Evolutionary conservation across 2,797 vertebrate genomes (phyloP), one percentile per base, ranked within the genome.

Genomic region (Myotis pilosus): DNA sequence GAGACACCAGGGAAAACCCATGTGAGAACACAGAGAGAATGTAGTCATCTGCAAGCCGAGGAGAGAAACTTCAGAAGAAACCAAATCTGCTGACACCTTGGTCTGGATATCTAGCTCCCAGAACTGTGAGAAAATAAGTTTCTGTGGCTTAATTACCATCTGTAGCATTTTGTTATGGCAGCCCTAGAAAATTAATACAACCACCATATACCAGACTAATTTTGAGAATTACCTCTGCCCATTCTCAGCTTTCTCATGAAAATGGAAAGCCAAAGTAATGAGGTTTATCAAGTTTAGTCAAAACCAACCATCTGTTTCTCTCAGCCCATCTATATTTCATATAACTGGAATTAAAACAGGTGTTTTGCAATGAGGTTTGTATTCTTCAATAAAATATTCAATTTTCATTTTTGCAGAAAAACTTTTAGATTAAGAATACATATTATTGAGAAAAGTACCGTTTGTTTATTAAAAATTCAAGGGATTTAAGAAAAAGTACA

Each of bases 391-490:
- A 41, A 81, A 91, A 86, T 41, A 64, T 11, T 64, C 19, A 74
- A 55, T 71, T 66, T 66, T 33, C n/a, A 66, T 80, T 84, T 78
- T 78, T 36, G 25, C 33, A 94, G 55, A 85, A 76, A 66, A 79
- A 9, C 4, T 36, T 33, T 64, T 96, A 82, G 28, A 5, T 92
- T 88, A 81, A 28, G 92, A 72, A 57, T 51, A 71, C 5, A 76
- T n/a, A 75, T 36, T 75, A 15, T 17, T 7, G 76, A n/a, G 20
- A 55, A 28, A 2, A 84, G 38, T 91, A n/a, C 0, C 23, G 78
- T 85, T n/a, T 69, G 19, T 51, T 79, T 83, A 53, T 87, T 78
- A 85, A 80, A 79, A 84, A 82, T 53, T 89, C 36, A 95, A 94
- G 13, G 23, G 16, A 66, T 81, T 95, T 87, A 71, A 57, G 17